Base-by-base conservation (phyloP, 2,113 vertebrate species). In the Syrmaticus mikado region DNA sequence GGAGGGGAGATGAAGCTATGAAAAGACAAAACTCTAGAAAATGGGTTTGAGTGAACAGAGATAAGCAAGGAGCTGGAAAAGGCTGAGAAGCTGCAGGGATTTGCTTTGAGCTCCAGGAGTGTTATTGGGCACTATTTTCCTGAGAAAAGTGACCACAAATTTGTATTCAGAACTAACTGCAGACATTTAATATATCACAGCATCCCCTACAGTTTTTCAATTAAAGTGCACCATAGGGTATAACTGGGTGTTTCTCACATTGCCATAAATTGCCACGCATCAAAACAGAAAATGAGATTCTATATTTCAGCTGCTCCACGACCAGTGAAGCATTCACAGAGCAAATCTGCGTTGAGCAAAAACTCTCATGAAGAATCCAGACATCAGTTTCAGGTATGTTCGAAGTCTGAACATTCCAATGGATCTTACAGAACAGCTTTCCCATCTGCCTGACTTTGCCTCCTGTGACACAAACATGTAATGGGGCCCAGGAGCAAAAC, bases 11-110 rank as follows among this genome's bases (percentile, higher is more conserved):
- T 41, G 67, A 85, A 91, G 38, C 75, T 74, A 43, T 55, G 75
- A 91, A 89, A 94, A 89, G 84, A 74, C 82, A 78, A 82, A 94
- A 93, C 78, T 52, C 73, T 32, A 82, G 45, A 46, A 43, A 93
- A 46, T 10, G 62, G 66, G 70, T 50, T 95, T 77, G 55, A 93
- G 70, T 1, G 16, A 84, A 65, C 5, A 70, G 74, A 92, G 91
- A 71, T 48, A 82, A 85, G 76, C 40, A 22, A 45, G 60, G 67
- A 36, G 79, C 79, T 87, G 84, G 45, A 53, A 86, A 82, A 74
- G 52, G 67, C 64, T 0, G 0, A 91, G 66, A 61, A 90, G 81
- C 81, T 66, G 46, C 52, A 24, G 74, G 48, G 77, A 94, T 21
- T 50, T n/a, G n/a, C n/a, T n/a, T n/a, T 27, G 57, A 66, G 19